Base-by-base conservation (phyloP, 2,888 invertebrate genomes). In the Marronus borbonicus region DNA sequence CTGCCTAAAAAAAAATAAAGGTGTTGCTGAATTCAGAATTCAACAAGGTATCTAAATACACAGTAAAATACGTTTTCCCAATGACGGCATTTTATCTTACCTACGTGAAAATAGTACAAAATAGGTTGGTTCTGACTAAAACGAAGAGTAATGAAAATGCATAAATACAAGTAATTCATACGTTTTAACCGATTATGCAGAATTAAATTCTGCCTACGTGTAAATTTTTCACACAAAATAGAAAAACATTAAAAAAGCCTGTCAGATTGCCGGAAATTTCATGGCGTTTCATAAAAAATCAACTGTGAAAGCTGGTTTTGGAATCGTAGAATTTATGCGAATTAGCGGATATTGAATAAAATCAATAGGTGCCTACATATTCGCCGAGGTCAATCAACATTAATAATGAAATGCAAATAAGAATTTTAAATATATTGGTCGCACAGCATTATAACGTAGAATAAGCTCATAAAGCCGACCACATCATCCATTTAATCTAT, bases 401-500 rank as follows among this genome's bases (percentile, higher is more conserved):
- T 50, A 66, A 39, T 68, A 68, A 66, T 76, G 55, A 24, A 68
- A 68, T 68, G 65, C 76, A 65, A 76, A 76, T 68, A 65, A 55
- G 44, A 76, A 55, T 65, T 76, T 68, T 55, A 58, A 76, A 65
- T 55, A 68, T 68, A 74, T 74, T n/a, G 60, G 60, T 28, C 60
- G 44, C 55, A 44, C 44, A 62, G 60, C 60, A 74, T 62, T 50
- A 69, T 70, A 72, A 36, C 72, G 65, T 66, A 55, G 55, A 78
- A 78, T 78, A 65, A 66, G 76, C 80, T 74, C 78, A 81, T 81
- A 81, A 81, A 80, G 81, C 69, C 50, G 77, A 80, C 82, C 81
- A 64, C 80, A 74, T 81, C 81, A 84, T 83, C 84, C 82, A 78
- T 81, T 84, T 84, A 84, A 85, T 84, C 85, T 85, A 84, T 85